A percentile compares a stretch with the other conserved stretches of the same genome.
Evolutionary conservation across 2,888 invertebrate species (phyloP).

Genomic region (Chydorus sphaericus): DNA sequence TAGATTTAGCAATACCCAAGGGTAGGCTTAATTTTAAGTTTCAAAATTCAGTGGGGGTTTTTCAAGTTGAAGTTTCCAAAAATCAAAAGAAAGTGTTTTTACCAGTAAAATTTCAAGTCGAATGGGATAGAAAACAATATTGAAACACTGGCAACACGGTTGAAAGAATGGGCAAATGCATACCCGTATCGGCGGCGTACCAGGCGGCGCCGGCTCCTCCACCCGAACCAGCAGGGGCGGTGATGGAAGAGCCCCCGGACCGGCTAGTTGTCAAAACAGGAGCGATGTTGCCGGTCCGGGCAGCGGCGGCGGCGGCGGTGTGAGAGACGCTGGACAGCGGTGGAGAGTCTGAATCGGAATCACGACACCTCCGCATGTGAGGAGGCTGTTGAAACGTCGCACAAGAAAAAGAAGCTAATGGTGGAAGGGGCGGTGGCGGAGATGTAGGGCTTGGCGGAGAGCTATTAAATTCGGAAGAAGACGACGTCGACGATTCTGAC

Average conservation of each 20-base stretch:
- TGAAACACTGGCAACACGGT: too few relatives aligned
- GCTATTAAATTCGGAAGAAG: background rate
- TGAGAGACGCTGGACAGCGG: background rate
- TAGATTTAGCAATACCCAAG: too few relatives aligned
- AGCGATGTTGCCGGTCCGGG: slow-evolving; percentile 5
- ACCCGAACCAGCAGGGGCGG: too few relatives aligned
- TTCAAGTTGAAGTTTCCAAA: too few relatives aligned
- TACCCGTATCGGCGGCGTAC: slow-evolving; percentile 5
- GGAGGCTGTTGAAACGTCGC: slow-evolving; percentile 1
- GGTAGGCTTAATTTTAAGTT: too few relatives aligned
- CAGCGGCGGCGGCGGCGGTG: background rate
- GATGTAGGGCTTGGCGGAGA: background rate
- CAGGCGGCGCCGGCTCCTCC: slow-evolving; percentile 3
- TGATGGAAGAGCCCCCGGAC: background rate
- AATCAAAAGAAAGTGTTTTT: too few relatives aligned
- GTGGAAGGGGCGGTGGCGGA: background rate
- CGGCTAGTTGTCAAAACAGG: background rate
- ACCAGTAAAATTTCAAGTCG: too few relatives aligned
- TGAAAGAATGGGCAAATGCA: too few relatives aligned
- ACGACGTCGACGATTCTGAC: too few relatives aligned
- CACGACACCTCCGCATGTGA: slow-evolving; percentile 15
- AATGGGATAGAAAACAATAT: too few relatives aligned
- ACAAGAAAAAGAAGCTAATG: background rate
- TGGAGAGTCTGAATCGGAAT: slow-evolving; percentile 14
- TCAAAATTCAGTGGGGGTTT: too few relatives aligned